Evolutionary conservation across 2,888 invertebrate species (phyloP), one percentile per base, ranked within the genome.

Genomic region (Cryptosula pallasiana): DNA sequence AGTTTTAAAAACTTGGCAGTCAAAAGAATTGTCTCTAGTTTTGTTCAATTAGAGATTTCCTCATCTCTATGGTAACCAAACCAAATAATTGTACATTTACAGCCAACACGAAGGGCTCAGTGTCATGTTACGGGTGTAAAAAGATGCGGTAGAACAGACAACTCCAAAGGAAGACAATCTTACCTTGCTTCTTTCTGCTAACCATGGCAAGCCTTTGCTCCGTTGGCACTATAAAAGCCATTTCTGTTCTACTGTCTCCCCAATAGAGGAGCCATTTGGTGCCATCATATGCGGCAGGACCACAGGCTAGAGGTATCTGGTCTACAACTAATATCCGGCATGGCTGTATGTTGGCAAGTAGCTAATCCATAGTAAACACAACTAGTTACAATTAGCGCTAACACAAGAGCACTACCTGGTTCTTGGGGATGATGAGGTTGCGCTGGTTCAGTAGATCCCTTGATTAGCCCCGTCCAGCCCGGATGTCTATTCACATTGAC

Each of bases 181-280:
- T 45, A 45, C 45, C 9, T 45, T 45, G 45, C 20, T 45, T 45
- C 20, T 45, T 45, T 20, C 45, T 45, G 5, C 5, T 45, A 45
- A 63, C 3, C 32, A 32, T 32, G 16, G 27, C 27, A 5, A 32
- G 27, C 32, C 63, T 79, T 27, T 81, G 79, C 1, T 78, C 78
- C 3, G 84, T 82, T 0, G 98, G 97, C 71, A 97, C 92, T 25
- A 98, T 90, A 86, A 98, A 96, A 0, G 96, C 95, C 72, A 98
- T 90, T 87, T 99, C 98, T 1, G 93, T 92, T 70, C 91, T 91
- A 0, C 94, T 92, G 85, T 97, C 96, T 0, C 95, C 92, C 96
- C 96, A 97, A 85, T 96, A 97, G 0, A 97, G 87, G 1, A 95
- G 91, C 83, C 92, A 90, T 73, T 90, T 90, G 72, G 90, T 89